phyloP scores from a whole-genome alignment of 1,140 invertebrate genomes.

The Drosophila nigromelanica region DNA sequence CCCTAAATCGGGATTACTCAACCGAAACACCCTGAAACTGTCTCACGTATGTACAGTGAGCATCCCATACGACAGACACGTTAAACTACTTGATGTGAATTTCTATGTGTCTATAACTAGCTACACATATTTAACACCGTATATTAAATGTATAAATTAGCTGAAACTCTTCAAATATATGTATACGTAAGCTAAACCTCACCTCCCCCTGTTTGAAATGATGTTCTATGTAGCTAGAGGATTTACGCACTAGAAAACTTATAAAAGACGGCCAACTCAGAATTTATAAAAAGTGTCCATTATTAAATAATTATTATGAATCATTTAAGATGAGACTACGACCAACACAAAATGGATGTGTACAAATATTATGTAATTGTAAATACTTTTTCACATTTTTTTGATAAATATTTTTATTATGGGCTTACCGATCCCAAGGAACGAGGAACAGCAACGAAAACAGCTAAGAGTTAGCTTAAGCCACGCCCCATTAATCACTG shows the following conservation, averaged over 20 bases:
- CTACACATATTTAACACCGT: conserved; percentile 44
- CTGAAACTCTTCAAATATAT: conserved; percentile 40
- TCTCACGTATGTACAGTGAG: neutral
- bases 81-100: conserved; percentile 8
- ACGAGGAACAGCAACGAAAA: conserved; percentile 33
- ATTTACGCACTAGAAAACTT: neutral
- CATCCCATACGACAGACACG: neutral
- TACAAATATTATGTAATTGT: conserved; percentile 41
- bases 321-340: conserved; percentile 27
- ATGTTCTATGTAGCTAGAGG: neutral
- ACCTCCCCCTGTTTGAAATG: neutral
- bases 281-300: conserved; percentile 24
- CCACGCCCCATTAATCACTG: neutral
- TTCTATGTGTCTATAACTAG: conserved; percentile 57
- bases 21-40: neutral
- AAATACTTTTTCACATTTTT: conserved; percentile 33
- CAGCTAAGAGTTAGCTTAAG: conserved; percentile 14
- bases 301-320: conserved; percentile 7
- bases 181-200: conserved; percentile 18
- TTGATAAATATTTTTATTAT: conserved; percentile 43
- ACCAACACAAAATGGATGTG: conserved; percentile 24
- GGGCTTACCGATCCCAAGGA: conserved; percentile 22
- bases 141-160: conserved; percentile 48
- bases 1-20: neutral
- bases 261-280: neutral